These are phyloP conservation scores for Gulo gulo DNA, from an alignment of 2,113 vertebrate genomes.

Conservation along the genomic window DNA sequence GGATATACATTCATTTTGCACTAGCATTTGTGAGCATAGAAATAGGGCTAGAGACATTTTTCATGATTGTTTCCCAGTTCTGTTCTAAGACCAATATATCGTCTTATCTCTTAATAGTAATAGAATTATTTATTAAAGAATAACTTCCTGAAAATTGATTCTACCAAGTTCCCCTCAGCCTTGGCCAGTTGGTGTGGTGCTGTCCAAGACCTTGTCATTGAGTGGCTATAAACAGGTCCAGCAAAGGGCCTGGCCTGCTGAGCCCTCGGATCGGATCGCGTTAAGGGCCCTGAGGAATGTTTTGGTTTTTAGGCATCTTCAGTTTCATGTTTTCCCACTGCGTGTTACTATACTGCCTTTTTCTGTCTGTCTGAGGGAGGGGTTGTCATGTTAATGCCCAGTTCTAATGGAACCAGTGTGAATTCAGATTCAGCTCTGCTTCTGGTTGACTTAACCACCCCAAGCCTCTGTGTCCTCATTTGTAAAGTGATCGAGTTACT, in stretches of 20 bases:
- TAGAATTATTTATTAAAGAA: background rate
- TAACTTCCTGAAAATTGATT: background rate
- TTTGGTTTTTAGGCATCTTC: background rate
- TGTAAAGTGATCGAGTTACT: background rate
- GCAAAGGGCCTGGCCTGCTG: background rate
- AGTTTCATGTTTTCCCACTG: background rate
- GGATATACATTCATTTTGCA: background rate
- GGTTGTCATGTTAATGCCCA: background rate
- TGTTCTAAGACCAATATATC: background rate
- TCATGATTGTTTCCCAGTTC: background rate
- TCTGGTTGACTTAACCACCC: background rate
- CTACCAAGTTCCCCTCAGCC: background rate
- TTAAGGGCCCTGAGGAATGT: constrained; percentile 18
- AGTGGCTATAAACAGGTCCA: background rate
- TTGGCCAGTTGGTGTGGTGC: background rate
- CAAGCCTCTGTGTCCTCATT: background rate
- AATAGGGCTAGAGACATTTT: background rate
- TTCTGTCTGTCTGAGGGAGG: background rate
- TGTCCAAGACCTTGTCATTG: background rate
- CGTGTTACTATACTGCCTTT: background rate
- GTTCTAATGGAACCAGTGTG: background rate
- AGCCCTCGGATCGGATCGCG: background rate
- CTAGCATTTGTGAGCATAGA: background rate
- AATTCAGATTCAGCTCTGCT: background rate
- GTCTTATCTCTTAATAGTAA: background rate